A percentile compares a stretch with the other conserved stretches of the same genome.
These are phyloP conservation scores for Nomada ferruginata DNA, from an alignment of 2,888 invertebrate species.

Conservation along the genomic window DNA sequence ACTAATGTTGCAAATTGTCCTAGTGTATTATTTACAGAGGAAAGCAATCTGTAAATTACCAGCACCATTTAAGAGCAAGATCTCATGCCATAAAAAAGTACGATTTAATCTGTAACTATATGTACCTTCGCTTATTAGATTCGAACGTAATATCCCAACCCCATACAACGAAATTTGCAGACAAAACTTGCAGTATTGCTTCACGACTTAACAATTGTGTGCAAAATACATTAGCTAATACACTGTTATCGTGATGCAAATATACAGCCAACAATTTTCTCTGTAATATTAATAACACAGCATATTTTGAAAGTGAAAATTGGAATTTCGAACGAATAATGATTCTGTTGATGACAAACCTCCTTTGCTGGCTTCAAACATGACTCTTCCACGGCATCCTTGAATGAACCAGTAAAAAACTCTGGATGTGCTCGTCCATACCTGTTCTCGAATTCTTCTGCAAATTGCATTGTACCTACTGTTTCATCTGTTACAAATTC, in stretches of 20 bases:
- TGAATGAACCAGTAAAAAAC: constrained; percentile 96
- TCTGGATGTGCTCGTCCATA: constrained; percentile 95
- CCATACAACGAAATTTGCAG: constrained; percentile 96
- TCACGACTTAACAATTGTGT: constrained; percentile 96
- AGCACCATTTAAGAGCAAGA: background rate
- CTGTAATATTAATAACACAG: constrained; percentile 85
- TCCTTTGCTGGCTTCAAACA: constrained; percentile 95
- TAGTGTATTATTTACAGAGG: constrained; percentile 90
- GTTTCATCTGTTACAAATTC: constrained; percentile 94
- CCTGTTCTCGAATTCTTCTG: constrained; percentile 92
- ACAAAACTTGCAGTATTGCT: constrained; percentile 94
- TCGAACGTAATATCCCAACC: constrained; percentile 98
- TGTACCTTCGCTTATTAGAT: constrained; percentile 92
- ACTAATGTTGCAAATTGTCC: constrained; percentile 94
- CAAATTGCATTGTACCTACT: constrained; percentile 93
- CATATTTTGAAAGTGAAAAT: background rate
- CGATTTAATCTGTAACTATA: constrained; percentile 46
- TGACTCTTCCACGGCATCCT: constrained; percentile 95
- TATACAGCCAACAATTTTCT: constrained; percentile 97
- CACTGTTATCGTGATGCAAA: constrained; percentile 97
- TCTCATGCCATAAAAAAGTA: constrained; percentile 9
- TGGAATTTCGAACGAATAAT: background rate
- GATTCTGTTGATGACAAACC: constrained; percentile 81
- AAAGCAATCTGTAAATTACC: constrained; percentile 87
- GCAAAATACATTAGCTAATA: constrained; percentile 98